These are phyloP conservation scores for Eristalis arbustorum DNA, from an alignment of 2,888 invertebrate genomes.

Conservation along the genomic window DNA sequence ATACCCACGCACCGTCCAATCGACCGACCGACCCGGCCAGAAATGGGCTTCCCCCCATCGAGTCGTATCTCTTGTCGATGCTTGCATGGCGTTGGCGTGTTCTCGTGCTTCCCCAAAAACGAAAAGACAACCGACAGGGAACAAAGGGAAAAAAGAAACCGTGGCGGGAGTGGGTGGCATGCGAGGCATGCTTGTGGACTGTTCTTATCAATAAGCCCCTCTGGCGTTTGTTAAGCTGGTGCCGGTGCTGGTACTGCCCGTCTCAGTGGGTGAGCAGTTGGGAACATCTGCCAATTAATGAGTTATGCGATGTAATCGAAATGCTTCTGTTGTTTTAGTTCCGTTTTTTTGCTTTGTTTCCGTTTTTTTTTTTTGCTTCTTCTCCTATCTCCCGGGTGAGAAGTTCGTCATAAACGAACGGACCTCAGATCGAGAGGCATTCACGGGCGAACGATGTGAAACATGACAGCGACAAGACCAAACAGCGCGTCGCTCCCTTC, in stretches of 20 bases:
- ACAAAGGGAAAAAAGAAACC: neutral
- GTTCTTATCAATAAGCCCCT: constrained; percentile 59
- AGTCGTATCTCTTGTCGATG: neutral
- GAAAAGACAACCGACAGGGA: constrained; percentile 25
- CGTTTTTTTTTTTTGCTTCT: neutral
- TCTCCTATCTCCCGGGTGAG: neutral
- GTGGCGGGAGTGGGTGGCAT: neutral
- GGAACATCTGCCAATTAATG: constrained; percentile 69
- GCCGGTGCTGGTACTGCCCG: constrained; percentile 14
- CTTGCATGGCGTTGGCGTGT: constrained; percentile 28
- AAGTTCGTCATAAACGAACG: constrained; percentile 48
- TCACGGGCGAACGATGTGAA: constrained; percentile 40
- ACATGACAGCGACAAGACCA: constrained; percentile 52
- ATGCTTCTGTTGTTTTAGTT: constrained; percentile 63
- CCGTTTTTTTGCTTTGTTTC: no score
- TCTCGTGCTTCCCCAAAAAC: constrained; percentile 14
- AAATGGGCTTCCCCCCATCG: constrained; percentile 5
- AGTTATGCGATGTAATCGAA: constrained; percentile 67
- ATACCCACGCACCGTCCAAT: constrained; percentile 39
- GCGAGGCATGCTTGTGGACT: constrained; percentile 20
- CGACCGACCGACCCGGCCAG: neutral
- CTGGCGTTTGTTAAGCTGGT: constrained; percentile 48
- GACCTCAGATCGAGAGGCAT: constrained; percentile 41
- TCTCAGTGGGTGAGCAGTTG: neutral
- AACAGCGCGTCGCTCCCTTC: neutral